These are phyloP conservation scores for Pectinophora gossypiella DNA, from an alignment of 1,140 invertebrate genomes.

Conservation along the genomic window DNA sequence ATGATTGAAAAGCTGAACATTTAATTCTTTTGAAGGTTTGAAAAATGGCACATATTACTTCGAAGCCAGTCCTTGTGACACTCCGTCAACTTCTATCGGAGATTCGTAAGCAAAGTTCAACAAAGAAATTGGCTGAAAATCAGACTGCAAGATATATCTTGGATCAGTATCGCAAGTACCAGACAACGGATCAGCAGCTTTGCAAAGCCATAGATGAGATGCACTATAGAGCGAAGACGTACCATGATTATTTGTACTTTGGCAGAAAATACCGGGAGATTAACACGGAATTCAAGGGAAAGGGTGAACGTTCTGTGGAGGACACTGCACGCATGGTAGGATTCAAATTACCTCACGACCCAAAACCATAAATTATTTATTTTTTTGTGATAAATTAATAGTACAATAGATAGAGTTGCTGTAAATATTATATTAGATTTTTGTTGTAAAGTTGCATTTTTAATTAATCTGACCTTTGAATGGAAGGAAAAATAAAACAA, in stretches of 20 bases:
- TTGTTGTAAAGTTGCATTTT: no score
- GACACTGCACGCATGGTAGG: conserved; percentile 90
- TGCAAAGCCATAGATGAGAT: conserved; percentile 89
- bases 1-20: conserved; percentile 62
- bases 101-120: conserved; percentile 73
- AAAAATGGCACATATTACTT: conserved; percentile 61
- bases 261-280: conserved; percentile 81
- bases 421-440: no score
- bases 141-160: conserved; percentile 80
- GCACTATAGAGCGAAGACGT: conserved; percentile 81
- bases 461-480: no score
- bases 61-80: conserved; percentile 70
- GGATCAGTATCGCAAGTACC: conserved; percentile 82
- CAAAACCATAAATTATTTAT: conserved; percentile 59
- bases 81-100: conserved; percentile 79
- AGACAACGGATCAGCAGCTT: conserved; percentile 85
- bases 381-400: neutral
- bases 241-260: conserved; percentile 84
- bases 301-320: conserved; percentile 83
- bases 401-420: neutral
- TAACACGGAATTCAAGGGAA: conserved; percentile 82
- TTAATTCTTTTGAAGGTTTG: conserved; percentile 58
- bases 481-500: no score
- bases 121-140: conserved; percentile 76
- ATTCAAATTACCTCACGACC: conserved; percentile 89